These are phyloP conservation scores for Caenorhabditis zanzibari DNA, from an alignment of 2,888 invertebrate species.

Conservation along the genomic window DNA sequence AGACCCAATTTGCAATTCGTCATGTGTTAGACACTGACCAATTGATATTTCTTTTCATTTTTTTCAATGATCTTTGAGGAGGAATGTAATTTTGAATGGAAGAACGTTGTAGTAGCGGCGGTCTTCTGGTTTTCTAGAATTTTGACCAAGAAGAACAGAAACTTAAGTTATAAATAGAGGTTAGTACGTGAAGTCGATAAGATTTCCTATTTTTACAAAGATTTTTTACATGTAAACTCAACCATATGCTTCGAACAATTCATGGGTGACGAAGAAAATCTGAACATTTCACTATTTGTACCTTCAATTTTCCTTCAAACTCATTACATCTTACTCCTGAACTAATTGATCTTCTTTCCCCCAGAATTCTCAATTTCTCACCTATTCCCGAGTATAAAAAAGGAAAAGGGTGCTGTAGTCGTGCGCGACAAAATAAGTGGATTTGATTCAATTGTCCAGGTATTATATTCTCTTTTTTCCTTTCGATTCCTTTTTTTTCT, in stretches of 20 bases:
- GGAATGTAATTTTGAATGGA: no score
- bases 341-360: conserved; percentile 12
- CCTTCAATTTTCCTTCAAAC: not conserved
- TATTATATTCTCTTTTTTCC: conserved; percentile 37
- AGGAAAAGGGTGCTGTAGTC: not conserved
- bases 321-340: not conserved
- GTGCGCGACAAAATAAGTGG: conserved; percentile 46
- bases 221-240: not conserved
- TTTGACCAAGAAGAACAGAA: no score
- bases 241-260: not conserved
- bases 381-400: conserved; percentile 1
- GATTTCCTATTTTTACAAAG: not conserved
- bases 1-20: not conserved
- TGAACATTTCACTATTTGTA: not conserved
- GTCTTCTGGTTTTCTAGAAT: no score
- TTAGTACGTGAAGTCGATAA: no score
- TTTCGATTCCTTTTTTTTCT: conserved; percentile 11
- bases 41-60: not conserved
- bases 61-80: not conserved
- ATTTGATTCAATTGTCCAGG: conserved; percentile 61
- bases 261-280: not conserved
- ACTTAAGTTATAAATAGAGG: no score
- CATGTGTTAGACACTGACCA: not conserved
- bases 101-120: no score
- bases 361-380: not conserved